Evolutionary conservation across 1,140 invertebrate genomes (phyloP), one percentile per base, ranked within the genome.

Genomic region (Drosophila kurseongensis): DNA sequence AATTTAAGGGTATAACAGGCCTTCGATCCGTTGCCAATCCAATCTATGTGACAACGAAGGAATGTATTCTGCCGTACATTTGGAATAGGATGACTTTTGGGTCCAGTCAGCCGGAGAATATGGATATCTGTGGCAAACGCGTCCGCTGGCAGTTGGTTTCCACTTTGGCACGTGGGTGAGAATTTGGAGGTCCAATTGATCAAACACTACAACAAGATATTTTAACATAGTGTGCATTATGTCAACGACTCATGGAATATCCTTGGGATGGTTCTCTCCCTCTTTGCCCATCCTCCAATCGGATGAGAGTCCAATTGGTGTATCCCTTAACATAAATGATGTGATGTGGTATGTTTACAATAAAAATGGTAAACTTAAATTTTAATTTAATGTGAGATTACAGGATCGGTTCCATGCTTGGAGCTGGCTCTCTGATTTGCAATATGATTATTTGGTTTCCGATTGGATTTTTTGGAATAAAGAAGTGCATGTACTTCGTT

Each of bases 331-430:
- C 8, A 13, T 18, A 4, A 6, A 5, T 2, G 14, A 63, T 12
- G 38, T n/a, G 8, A 27, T 29, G n/a, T 27, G 29, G 65, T 68
- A 66, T 16, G 36, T 41, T 2, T 10, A 3, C 1, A 27, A 32
- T 29, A 4, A n/a, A 18, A 5, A n/a, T 16, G 9, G 10, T 18
- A 12, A 5, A 0, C 32, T 38, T 29, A n/a, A 5, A 2, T 29
- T 8, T 27, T 8, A n/a, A 48, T 29, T n/a, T n/a, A n/a, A n/a
- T 48, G 6, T n/a, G 23, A 48, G 6, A 7, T n/a, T 7, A 7
- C 47, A 75, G 73, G 78, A 65, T 86, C 18, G 88, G 79, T 41
- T 78, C 79, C 4, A 23, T 80, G 4, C 29, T 90, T n/a, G 73
- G 67, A 1, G 27, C 84, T 6, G 88, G 88, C 8, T 41, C 56